phyloP scores from a whole-genome alignment of 1,140 invertebrate genomes.

The Homarus americanus region DNA sequence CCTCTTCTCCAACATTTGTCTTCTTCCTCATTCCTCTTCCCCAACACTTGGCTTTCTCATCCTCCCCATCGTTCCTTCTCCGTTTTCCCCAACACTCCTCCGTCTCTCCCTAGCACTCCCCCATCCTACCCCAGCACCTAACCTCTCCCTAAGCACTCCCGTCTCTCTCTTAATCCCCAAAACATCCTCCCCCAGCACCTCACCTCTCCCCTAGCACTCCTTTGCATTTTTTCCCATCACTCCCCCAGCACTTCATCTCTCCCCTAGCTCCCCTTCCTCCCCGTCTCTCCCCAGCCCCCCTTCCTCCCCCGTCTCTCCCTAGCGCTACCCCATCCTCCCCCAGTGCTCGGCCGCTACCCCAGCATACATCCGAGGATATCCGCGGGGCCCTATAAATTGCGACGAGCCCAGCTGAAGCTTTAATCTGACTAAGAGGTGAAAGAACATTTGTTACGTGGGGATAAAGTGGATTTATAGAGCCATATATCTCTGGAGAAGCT shows the following conservation, averaged over 20 bases:
- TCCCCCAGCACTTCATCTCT: neutral
- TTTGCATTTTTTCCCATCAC: too few relatives aligned
- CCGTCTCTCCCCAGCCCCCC: neutral
- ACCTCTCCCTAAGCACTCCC: too few relatives aligned
- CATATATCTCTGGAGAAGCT: conserved; percentile 69
- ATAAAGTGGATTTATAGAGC: conserved; percentile 73
- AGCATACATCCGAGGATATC: conserved; percentile 17
- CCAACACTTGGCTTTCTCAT: too few relatives aligned
- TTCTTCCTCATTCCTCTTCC: too few relatives aligned
- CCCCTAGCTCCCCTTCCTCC: neutral
- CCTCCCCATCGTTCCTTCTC: too few relatives aligned
- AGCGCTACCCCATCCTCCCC: neutral
- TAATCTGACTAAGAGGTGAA: conserved; percentile 74
- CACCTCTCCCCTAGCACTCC: neutral
- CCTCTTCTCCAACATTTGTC: neutral
- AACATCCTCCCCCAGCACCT: neutral
- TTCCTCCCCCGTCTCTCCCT: neutral
- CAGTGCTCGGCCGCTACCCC: too few relatives aligned
- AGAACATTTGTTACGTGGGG: conserved; percentile 72
- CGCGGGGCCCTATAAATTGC: conserved; percentile 66
- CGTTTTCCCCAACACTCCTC: too few relatives aligned
- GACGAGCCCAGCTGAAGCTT: conserved; percentile 62
- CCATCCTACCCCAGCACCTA: too few relatives aligned
- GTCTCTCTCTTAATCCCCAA: too few relatives aligned
- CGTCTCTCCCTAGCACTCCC: too few relatives aligned